Base-by-base conservation (phyloP, 2,888 invertebrate species). In the Himalopsyche japonica region DNA sequence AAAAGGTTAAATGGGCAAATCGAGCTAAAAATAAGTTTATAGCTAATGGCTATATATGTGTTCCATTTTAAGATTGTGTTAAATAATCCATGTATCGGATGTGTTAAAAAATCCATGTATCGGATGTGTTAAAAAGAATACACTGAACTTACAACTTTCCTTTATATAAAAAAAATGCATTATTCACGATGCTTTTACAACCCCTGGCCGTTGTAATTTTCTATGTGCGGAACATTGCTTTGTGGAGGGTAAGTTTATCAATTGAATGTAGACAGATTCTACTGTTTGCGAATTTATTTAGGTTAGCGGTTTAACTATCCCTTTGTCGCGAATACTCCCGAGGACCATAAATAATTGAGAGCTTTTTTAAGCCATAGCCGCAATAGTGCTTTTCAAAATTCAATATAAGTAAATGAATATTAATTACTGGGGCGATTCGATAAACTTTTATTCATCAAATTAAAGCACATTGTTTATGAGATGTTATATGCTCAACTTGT, bases 211-310 rank as follows among this genome's bases (percentile, higher is more conserved):
- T 84, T 84, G 84, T 49, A 43, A 81, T 20, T 7, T 24, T 57
- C 12, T 57, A 24, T 20, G 20, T 24, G 57, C 84, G 80, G 78
- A 81, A 84, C 81, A 84, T 84, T 84, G 78, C 77, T 24, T 30
- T 43, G 57, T 78, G 4, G 20, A 80, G 76, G 78, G 84, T 81
- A 30, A 37, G 27, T 34, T 80, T 78, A 76, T 82, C 57, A 57
- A 82, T 82, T 30, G 48, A 27, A 64, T 78, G 43, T 43, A 3
- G 79, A 84, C 47, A 84, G 48, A 43, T 76, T 70, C 79, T 83
- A 79, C 78, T 84, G 82, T 85, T 83, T 82, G 85, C 80, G 81
- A 82, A 85, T 85, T 83, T 78, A 64, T 85, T 81, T 78, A 64
- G 80, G 82, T 83, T 83, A 83, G 80, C 47, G 49, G 80, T 76